A percentile compares a stretch with the other conserved stretches of the same genome.
phyloP scores from a whole-genome alignment of 2,113 vertebrate genomes.

The Neogobius melanostomus region DNA sequence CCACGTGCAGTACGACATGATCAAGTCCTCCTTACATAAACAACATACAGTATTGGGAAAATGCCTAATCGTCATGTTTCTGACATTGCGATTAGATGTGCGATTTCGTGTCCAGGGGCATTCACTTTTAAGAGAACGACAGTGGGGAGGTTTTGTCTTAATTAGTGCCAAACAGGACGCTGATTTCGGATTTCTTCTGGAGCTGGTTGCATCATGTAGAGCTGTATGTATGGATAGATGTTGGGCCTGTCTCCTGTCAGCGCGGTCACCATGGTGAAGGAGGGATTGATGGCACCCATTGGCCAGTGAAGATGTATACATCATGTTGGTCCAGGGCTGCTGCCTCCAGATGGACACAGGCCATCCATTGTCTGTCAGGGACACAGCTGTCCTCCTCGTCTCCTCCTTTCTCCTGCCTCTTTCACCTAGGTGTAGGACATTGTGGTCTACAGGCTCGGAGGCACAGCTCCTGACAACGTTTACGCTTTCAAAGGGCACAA shows the following conservation, averaged over 20 bases:
- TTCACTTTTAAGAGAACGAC: too few species aligned
- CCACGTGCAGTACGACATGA: too few species aligned
- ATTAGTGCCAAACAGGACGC: background rate
- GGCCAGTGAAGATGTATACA: constrained; percentile 95
- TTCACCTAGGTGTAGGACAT: constrained; percentile 23
- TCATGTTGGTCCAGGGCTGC: constrained; percentile 94
- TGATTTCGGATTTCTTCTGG: background rate
- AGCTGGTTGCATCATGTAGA: background rate
- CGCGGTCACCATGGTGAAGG: constrained; percentile 81
- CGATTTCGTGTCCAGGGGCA: too few species aligned
- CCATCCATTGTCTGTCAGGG: constrained; percentile 98
- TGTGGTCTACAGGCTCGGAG: constrained; percentile 6
- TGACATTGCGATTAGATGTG: too few species aligned
- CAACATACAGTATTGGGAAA: too few species aligned
- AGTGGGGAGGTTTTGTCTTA: background rate
- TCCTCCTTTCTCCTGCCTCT: constrained; percentile 46
- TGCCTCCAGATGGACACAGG: constrained; percentile 94
- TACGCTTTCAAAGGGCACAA: constrained; percentile 17
- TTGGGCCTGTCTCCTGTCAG: constrained; percentile 79
- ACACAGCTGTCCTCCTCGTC: constrained; percentile 86
- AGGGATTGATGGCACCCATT: constrained; percentile 93
- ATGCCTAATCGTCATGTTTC: too few species aligned
- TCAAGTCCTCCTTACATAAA: too few species aligned
- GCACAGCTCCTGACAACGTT: constrained; percentile 2
- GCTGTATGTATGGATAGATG: constrained; percentile 47